Evolutionary conservation across 2,797 vertebrate species (phyloP).

Genomic region (Manis pentadactyla): DNA sequence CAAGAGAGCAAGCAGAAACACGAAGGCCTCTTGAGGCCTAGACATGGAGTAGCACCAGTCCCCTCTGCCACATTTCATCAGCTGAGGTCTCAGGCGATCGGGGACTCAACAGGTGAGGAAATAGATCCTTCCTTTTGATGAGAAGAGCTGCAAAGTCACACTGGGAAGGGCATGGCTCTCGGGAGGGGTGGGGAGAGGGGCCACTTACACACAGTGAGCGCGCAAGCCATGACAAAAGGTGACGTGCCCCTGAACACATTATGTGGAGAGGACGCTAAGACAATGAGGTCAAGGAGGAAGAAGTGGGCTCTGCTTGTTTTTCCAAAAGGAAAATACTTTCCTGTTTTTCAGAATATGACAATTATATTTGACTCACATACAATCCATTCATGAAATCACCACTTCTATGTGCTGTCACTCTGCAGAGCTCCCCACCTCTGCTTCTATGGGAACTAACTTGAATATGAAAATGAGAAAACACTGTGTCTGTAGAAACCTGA

Average conservation of each 20-base stretch:
- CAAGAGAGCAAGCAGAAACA: not conserved
- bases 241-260: not conserved
- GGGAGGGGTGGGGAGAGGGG: not conserved
- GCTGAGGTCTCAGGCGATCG: not conserved
- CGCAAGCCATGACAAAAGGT: not conserved
- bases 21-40: not conserved
- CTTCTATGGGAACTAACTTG: not conserved
- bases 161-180: not conserved
- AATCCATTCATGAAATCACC: not conserved
- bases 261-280: not conserved
- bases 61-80: not conserved
- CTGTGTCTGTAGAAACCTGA: not conserved
- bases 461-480: not conserved
- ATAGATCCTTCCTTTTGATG: not conserved
- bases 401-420: no score
- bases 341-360: not conserved
- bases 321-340: not conserved
- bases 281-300: not conserved
- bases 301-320: not conserved
- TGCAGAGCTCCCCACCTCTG: not conserved
- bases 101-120: not conserved
- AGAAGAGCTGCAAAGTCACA: not conserved
- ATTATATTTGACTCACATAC: not conserved
- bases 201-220: not conserved
- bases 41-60: not conserved